A percentile compares a stretch with the other conserved stretches of the same genome.
phyloP scores from a whole-genome alignment of 2,113 vertebrate genomes.

The Platysteira castanea region DNA sequence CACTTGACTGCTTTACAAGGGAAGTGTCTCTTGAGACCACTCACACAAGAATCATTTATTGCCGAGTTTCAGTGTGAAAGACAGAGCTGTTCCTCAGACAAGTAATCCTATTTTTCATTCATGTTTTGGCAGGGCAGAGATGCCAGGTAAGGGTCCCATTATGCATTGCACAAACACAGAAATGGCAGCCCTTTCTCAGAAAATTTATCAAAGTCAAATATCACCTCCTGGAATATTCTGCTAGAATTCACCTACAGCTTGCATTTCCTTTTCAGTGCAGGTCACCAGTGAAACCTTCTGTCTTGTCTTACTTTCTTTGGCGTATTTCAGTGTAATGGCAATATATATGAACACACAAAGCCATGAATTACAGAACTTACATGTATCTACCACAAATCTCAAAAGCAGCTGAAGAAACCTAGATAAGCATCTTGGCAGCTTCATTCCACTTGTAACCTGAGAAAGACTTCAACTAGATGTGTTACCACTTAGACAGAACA shows the following conservation, averaged over 20 bases:
- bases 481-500: neutral
- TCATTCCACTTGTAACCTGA: neutral
- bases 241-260: neutral
- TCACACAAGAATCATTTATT: neutral
- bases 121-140: neutral
- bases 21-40: neutral
- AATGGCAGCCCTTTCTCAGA: neutral
- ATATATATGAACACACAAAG: neutral
- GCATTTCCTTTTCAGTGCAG: neutral
- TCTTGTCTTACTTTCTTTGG: neutral
- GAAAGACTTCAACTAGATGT: neutral
- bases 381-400: neutral
- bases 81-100: constrained; percentile 16
- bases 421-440: neutral
- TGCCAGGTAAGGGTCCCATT: neutral
- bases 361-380: neutral
- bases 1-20: neutral
- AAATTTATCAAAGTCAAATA: neutral
- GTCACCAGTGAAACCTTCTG: neutral
- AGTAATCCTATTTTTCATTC: neutral
- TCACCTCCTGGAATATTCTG: neutral
- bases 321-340: neutral
- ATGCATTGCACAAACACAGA: neutral
- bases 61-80: neutral
- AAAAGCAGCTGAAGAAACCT: neutral